Percentiles rank a stretch among this genome's conserved stretches.
Evolutionary conservation across 2,888 invertebrate species (phyloP).

Genomic region (Hemicrepidius hirtus): DNA sequence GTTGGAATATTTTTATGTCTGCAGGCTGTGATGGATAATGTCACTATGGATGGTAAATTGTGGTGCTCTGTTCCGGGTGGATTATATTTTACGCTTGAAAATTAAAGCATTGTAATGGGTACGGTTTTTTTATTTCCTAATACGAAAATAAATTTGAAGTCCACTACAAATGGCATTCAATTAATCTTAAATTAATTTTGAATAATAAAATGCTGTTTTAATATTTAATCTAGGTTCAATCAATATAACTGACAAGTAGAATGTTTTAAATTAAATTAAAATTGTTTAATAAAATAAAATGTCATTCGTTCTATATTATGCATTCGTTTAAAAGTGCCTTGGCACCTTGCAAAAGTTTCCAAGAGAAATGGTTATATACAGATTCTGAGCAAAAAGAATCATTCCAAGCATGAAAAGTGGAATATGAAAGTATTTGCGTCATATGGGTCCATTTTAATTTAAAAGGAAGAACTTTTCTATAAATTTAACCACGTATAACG

Average conservation of each 20-base stretch:
- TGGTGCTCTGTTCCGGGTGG: slow-evolving; percentile 2
- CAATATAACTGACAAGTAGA: too few species aligned
- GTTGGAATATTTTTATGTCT: slow-evolving; percentile 33
- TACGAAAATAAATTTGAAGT: too few species aligned
- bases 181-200: not conserved
- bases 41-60: slow-evolving; percentile 22
- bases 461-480: slow-evolving; percentile 32
- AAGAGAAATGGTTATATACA: not conserved
- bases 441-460: slow-evolving; percentile 38
- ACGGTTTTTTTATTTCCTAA: not conserved
- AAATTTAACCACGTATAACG: slow-evolving; percentile 30
- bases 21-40: slow-evolving; percentile 29
- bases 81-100: slow-evolving; percentile 1
- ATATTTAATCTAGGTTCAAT: too few species aligned
- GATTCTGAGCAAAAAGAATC: not conserved
- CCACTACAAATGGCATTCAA: not conserved
- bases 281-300: too few species aligned
- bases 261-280: too few species aligned
- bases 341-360: not conserved
- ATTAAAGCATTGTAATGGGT: not conserved
- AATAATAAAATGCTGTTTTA: not conserved
- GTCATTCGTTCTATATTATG: too few species aligned
- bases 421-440: slow-evolving; percentile 25
- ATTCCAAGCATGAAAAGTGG: not conserved
- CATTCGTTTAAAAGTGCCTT: too few species aligned